Evolutionary conservation across 1,140 invertebrate genomes (phyloP), one percentile per base, ranked within the genome.

Genomic region (Calliopsis andreniformis): DNA sequence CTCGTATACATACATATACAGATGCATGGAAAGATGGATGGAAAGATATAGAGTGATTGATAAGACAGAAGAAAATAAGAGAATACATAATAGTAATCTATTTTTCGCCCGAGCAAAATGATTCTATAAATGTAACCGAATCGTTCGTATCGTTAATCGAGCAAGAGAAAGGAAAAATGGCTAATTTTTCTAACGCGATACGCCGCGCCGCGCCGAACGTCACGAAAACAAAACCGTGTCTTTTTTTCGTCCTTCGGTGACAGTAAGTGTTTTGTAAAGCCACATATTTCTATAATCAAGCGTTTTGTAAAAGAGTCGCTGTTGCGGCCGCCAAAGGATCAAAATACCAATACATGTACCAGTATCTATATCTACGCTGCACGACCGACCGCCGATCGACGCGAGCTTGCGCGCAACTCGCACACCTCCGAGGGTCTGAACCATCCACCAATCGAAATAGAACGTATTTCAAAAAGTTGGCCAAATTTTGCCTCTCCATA

Each of bases 61-160:
- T 18, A 23, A 42, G 61, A 47, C 61, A 80, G 25, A 43, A 45
- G 35, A 28, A 35, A 55, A 63, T 58, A 79, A 62, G 28, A 70
- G 56, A 77, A 81, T 56, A 72, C 49, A 78, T 81, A 81, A 69
- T 77, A n/a, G n/a, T n/a, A 82, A 77, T 81, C 80, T 82, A 82
- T 82, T 82, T 82, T 82, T 82, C 63, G 79, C 79, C 68, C 45
- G 73, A 53, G 49, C 75, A 70, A 82, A 72, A 66, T 71, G 62
- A 81, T 82, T 55, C 79, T 82, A 82, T 53, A 51, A 67, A 49
- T 49, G 53, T 76, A 77, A 81, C 58, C 51, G 73, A 78, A 82
- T 58, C 23, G 75, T 78, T 81, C 51, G 73, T 82, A 82, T 58
- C 23, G 75, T 78, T 81, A 71, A 76, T 77, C 25, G 28, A 64